These are phyloP conservation scores for Oscheius sp. DNA, from an alignment of 2,888 invertebrate species.

Conservation along the genomic window DNA sequence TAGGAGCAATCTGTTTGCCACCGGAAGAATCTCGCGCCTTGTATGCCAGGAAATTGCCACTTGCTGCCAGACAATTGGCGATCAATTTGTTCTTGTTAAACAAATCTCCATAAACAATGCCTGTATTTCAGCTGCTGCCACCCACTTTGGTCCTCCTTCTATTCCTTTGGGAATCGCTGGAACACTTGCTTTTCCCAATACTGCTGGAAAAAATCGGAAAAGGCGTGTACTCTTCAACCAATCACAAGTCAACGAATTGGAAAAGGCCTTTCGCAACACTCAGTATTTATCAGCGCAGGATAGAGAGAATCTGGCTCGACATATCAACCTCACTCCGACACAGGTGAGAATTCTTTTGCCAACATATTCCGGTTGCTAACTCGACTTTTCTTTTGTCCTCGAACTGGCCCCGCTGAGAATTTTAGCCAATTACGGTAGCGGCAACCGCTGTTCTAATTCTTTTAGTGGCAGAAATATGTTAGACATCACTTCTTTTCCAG, in stretches of 20 bases:
- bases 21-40: slow-evolving; percentile 29
- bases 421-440: slow-evolving; percentile 39
- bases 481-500: slow-evolving; percentile 28
- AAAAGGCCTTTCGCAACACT: slow-evolving; percentile 85
- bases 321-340: slow-evolving; percentile 84
- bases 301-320: slow-evolving; percentile 84
- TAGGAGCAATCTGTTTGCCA: slow-evolving; percentile 28
- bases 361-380: slow-evolving; percentile 5
- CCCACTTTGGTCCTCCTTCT: slow-evolving; percentile 14
- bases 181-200: slow-evolving; percentile 11
- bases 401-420: slow-evolving; percentile 29
- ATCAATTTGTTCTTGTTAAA: slow-evolving; percentile 16
- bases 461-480: slow-evolving; percentile 13
- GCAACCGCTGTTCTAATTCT: slow-evolving; percentile 4
- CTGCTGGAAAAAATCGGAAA: slow-evolving; percentile 75
- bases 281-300: slow-evolving; percentile 89
- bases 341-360: slow-evolving; percentile 73
- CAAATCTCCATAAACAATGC: slow-evolving; percentile 1
- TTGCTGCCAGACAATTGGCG: slow-evolving; percentile 20
- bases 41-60: slow-evolving; percentile 32
- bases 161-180: slow-evolving; percentile 1
- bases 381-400: slow-evolving; percentile 16
- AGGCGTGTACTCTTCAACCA: slow-evolving; percentile 88
- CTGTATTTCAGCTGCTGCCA: slow-evolving; percentile 17
- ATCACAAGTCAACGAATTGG: slow-evolving; percentile 76